A percentile compares a stretch with the other conserved stretches of the same genome.
Evolutionary conservation across 2,888 invertebrate species (phyloP).

Genomic region (Polyommatus icarus): DNA sequence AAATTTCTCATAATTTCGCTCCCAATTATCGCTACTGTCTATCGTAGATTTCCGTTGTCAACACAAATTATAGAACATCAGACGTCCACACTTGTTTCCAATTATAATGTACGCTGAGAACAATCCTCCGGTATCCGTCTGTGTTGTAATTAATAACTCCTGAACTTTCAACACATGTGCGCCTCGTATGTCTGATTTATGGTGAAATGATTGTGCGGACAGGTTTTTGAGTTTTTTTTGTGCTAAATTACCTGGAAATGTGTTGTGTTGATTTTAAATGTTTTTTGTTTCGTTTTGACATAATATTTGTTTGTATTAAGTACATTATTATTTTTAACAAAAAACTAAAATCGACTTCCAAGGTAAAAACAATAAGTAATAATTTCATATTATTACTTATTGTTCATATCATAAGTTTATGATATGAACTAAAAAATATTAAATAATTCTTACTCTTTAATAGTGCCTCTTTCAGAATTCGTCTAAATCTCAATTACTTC

Average conservation of each 20-base stretch:
- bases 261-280: background rate
- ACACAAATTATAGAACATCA: conserved; percentile 26
- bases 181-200: conserved; percentile 64
- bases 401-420: too few species aligned
- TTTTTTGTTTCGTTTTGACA: too few species aligned
- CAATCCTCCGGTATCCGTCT: conserved; percentile 58
- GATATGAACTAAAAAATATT: too few species aligned
- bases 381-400: too few species aligned
- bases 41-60: conserved; percentile 20
- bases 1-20: background rate
- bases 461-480: too few species aligned
- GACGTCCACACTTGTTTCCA: conserved; percentile 27
- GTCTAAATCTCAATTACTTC: too few species aligned
- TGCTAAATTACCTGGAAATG: conserved; percentile 1
- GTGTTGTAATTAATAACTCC: conserved; percentile 65
- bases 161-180: conserved; percentile 63
- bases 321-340: too few species aligned
- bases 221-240: conserved; percentile 13
- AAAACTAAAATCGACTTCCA: too few species aligned
- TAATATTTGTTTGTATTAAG: background rate
- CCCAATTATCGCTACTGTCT: conserved; percentile 7
- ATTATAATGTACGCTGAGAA: conserved; percentile 57
- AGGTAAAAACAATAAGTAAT: too few species aligned
- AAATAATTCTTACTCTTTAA: too few species aligned
- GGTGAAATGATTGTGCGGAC: conserved; percentile 50